A percentile compares a stretch with the other conserved stretches of the same genome.
phyloP scores from a whole-genome alignment of 2,888 invertebrate genomes.

The Rhogogaster chlorosoma region DNA sequence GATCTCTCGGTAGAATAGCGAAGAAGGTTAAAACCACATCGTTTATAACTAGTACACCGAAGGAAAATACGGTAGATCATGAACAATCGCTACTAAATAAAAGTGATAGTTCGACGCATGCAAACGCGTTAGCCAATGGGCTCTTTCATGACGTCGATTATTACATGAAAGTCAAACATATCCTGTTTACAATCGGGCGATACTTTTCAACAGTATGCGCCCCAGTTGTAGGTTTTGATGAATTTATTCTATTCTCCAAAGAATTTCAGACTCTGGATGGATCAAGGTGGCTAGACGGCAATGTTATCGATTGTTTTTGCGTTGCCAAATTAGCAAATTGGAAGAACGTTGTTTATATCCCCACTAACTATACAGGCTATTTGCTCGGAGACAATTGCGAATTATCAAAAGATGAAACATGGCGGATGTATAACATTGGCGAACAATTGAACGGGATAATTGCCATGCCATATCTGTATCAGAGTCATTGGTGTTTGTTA shows the following conservation, averaged over 20 bases:
- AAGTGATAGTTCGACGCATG: slow-evolving; percentile 7
- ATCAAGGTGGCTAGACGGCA: neutral
- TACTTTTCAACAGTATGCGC: neutral
- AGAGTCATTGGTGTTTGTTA: slow-evolving; percentile 2
- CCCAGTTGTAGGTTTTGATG: neutral
- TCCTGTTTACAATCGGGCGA: neutral
- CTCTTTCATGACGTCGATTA: slow-evolving; percentile 2
- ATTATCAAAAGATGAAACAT: neutral
- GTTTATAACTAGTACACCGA: neutral
- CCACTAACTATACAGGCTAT: neutral
- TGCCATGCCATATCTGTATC: neutral
- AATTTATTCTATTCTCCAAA: neutral
- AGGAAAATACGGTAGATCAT: neutral
- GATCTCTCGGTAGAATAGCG: neutral
- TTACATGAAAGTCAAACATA: neutral
- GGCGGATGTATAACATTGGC: neutral
- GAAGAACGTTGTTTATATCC: neutral
- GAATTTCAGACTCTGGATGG: neutral
- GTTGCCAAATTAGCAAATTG: neutral
- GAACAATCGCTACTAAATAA: neutral
- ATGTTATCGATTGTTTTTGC: neutral
- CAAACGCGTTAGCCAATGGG: slow-evolving; percentile 3
- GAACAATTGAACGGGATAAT: neutral
- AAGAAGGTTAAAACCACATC: neutral
- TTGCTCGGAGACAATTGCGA: slow-evolving; percentile 1